Evolutionary conservation across 1,140 invertebrate species (phyloP), one percentile per base, ranked within the genome.

Genomic region (Trichomalopsis sarcophagae): DNA sequence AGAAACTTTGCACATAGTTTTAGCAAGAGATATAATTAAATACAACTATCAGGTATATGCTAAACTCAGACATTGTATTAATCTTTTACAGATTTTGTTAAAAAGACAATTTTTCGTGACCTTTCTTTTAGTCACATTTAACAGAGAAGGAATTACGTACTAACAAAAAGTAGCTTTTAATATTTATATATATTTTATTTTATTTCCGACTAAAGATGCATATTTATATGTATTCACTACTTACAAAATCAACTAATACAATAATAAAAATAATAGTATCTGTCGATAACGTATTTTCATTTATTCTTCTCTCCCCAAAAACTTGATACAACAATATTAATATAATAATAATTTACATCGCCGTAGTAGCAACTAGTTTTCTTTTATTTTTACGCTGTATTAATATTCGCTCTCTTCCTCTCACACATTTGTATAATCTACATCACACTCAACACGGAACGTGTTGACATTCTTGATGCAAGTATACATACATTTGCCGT

Each of bases 291-390:
- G 86, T 87, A 89, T 88, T 89, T 89, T 86, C 86, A 90, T 92
- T 92, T 92, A 92, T 92, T 92, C 88, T 90, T 92, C 30, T 71
- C 89, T 91, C 89, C 89, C 91, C 90, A 90, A 92, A 89, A 90
- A 91, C 30, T 85, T 85, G 62, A 77, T 85, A 85, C 84, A 82
- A 85, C 84, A 85, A 47, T 82, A 82, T 82, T 85, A 77, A 90
- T 55, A 74, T 74, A 85, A 84, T 84, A 50, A 84, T 85, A 92
- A 93, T 93, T 92, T 93, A 93, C 91, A 90, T 91, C 92, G 91
- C 90, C 91, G 87, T 91, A 91, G 90, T 92, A 91, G 90, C 92
- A 92, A 92, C 90, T 92, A 91, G 91, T 90, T 83, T 88, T 89
- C 89, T 69, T 88, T 88, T 87, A 74, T 88, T 89, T 86, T 91